Base-by-base conservation (phyloP, 1,140 invertebrate species). In the Plodia interpunctella region DNA sequence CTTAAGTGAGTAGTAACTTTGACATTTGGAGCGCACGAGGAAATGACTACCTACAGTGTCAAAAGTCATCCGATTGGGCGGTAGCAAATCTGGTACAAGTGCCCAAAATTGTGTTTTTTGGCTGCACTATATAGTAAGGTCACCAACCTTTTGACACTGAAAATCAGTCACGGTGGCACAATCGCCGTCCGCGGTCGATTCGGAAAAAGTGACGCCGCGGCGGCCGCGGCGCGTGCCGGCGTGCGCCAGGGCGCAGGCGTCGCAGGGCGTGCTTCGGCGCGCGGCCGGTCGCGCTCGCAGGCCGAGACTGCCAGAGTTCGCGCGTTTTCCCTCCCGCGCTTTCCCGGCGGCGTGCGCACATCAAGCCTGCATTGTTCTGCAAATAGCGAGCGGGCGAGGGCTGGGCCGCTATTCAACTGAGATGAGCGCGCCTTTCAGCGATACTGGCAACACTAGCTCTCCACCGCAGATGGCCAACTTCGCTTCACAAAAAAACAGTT, bases 61-160 rank as follows among this genome's bases (percentile, higher is more conserved):
- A 56, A 66, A 70, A 64, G 75, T 74, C 64, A 57, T 49, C 21
- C 35, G 51, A 9, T 57, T 57, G 49, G 59, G 61, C 57, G 59
- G 49, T 61, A 56, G 63, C 19, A 76, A 72, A 68, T 30, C 44
- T 50, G 63, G 64, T 69, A 72, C 30, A 77, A 64, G 20, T 15
- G 55, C 18, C 66, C 25, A 63, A 17, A 51, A 72, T 70, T 76
- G 70, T 71, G 76, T 70, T 69, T 78, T 82, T 80, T 57, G 67
- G 63, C 61, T 77, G 74, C 70, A 75, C 78, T 70, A 61, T n/a
- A n/a, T 51, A 60, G 66, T 59, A 59, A 67, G 81, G 69, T 87
- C 85, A 88, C 85, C 79, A 85, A 88, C 83, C 85, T 88, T 88
- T 84, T 88, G 85, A 88, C 83, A 88, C 82, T 83, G 83, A 85